A percentile compares a stretch with the other conserved stretches of the same genome.
Evolutionary conservation across 2,113 vertebrate species (phyloP).

Genomic region (Cichladusa arquata): DNA sequence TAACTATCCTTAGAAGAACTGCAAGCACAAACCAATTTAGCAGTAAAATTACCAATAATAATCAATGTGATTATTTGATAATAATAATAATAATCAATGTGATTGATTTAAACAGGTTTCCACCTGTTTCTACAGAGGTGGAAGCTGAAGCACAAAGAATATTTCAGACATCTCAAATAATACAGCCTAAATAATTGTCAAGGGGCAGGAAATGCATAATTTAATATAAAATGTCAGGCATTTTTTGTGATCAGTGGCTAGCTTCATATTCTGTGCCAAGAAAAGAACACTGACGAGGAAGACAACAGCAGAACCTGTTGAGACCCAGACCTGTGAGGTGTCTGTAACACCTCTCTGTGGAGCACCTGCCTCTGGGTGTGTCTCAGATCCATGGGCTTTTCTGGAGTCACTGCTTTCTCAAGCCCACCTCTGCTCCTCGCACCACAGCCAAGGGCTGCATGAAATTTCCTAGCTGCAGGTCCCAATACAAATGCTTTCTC

Average conservation of each 20-base stretch:
- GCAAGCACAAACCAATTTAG: neutral
- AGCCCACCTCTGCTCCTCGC: neutral
- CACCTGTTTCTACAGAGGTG: neutral
- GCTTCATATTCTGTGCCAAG: neutral
- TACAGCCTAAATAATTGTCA: neutral
- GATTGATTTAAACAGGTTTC: neutral
- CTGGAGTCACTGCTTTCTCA: neutral
- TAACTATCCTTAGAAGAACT: neutral
- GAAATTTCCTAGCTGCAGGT: neutral
- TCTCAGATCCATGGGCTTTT: neutral
- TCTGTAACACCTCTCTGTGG: neutral
- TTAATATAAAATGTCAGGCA: neutral
- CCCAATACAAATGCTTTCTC: neutral
- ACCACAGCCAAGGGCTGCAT: fast-evolving
- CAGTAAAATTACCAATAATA: neutral
- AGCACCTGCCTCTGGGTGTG: neutral
- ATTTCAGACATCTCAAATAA: neutral
- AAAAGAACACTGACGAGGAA: neutral
- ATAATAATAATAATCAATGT: neutral
- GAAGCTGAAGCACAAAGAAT: neutral
- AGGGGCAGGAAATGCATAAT: neutral
- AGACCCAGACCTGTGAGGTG: neutral
- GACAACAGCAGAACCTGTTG: neutral
- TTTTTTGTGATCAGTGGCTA: neutral
- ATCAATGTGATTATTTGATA: no score